phyloP scores from a whole-genome alignment of 2,888 invertebrate genomes.

The Nudaria mundana region DNA sequence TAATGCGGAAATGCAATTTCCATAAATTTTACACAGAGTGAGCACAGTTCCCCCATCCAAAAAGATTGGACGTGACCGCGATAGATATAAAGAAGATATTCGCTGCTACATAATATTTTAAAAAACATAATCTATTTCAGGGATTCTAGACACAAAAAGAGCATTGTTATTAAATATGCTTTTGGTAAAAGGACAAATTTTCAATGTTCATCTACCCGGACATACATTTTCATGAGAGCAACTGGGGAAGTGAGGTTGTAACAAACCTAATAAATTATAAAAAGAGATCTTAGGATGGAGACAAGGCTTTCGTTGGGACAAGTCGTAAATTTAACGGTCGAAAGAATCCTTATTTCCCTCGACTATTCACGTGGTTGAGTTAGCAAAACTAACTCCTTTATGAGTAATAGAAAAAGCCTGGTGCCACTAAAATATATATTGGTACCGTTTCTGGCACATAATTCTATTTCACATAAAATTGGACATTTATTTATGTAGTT shows the following conservation, averaged over 20 bases:
- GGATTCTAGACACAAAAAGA: background rate
- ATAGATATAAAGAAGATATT: slow-evolving; percentile 34
- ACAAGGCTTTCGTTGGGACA: slow-evolving; percentile 72
- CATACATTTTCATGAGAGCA: slow-evolving; percentile 57
- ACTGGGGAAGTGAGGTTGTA: slow-evolving; percentile 56
- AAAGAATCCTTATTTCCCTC: slow-evolving; percentile 73
- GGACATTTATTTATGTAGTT: slow-evolving; percentile 13
- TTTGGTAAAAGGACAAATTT: slow-evolving; percentile 37
- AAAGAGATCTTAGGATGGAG: slow-evolving; percentile 66
- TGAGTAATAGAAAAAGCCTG: slow-evolving; percentile 57
- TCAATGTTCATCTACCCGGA: slow-evolving; percentile 38
- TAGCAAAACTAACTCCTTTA: slow-evolving; percentile 66
- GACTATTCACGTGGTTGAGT: slow-evolving; percentile 67
- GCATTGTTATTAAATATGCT: slow-evolving; percentile 22
- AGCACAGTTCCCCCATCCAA: slow-evolving; percentile 66
- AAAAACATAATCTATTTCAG: background rate
- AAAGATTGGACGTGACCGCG: slow-evolving; percentile 74
- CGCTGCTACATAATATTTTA: slow-evolving; percentile 8
- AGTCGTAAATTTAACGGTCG: slow-evolving; percentile 79
- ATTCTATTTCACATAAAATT: slow-evolving; percentile 21
- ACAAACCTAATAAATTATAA: slow-evolving; percentile 78
- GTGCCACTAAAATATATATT: slow-evolving; percentile 41
- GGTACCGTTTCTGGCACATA: slow-evolving; percentile 20
- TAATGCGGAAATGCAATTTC: slow-evolving; percentile 78
- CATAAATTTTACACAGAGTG: slow-evolving; percentile 79